Base-by-base conservation (phyloP, 2,888 invertebrate genomes). In the Parnassius smintheus region DNA sequence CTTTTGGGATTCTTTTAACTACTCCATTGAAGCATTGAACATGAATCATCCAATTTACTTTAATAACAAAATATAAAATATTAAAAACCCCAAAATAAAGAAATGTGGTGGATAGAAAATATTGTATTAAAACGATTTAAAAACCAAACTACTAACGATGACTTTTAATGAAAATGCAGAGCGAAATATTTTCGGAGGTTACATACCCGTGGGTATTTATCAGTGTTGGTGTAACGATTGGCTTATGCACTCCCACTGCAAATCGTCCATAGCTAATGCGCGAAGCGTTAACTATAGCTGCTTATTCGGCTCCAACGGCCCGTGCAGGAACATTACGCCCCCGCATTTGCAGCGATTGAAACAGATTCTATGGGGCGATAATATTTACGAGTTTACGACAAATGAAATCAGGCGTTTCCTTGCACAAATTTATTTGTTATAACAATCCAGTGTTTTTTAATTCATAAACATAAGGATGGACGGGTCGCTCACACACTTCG, bases 261-360 rank as follows among this genome's bases (percentile, higher is more conserved):
- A 67, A 68, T 67, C 64, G 61, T 61, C 68, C 66, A 22, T 56
- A 55, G 56, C 65, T 68, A 68, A 68, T 65, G 64, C 56, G 61
- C 50, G 68, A 67, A 67, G 67, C 59, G 68, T 65, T 68, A 68
- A 68, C 68, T 61, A 59, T 9, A 49, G 13, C 54, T 65, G 66
- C 72, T 71, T 72, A 68, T 74, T 73, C 68, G 67, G 64, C 62
- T 41, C 68, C 71, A 77, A 75, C 71, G 72, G 68, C 60, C 72
- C 73, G 65, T 67, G 67, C 44, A 60, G 62, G 18, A 25, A 59
- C 67, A 68, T 59, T 12, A 48, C 64, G 68, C 72, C 72, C 68
- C 65, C 65, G 64, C 68, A 61, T 69, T 71, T 71, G 69, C 68
- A 53, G 61, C 57, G 62, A 64, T 64, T 35, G 42, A 25, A 57